Percentiles rank a stretch among this genome's conserved stretches.
Conservation (phyloP, 2,113 vertebrate species). For the Clupea harengus region DNA sequence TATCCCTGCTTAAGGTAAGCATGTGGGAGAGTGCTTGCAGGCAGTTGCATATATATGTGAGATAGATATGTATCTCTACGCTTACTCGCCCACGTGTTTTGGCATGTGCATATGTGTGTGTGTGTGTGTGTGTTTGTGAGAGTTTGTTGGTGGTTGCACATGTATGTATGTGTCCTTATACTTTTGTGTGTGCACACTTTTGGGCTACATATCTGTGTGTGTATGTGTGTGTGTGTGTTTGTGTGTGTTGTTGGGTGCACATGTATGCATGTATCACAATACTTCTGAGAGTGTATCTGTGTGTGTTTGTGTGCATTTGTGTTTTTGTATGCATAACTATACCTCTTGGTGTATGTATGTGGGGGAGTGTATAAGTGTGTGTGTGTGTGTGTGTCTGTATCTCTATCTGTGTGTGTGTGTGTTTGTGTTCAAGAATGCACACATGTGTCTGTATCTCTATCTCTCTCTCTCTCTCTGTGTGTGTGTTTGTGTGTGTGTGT, state of each 20-base stretch:
- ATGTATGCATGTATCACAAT: no score
- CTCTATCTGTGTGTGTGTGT: neutral
- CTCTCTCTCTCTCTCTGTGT: neutral
- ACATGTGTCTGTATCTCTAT: neutral
- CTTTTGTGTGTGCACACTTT: neutral
- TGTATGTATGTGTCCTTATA: neutral
- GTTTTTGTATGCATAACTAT: neutral
- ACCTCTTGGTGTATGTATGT: neutral
- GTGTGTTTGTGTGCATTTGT: neutral
- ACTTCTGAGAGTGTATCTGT: no score
- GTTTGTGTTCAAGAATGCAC: neutral
- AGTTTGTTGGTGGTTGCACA: no score
- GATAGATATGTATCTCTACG: no score
- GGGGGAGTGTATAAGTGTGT: neutral
- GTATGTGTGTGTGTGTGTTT: neutral
- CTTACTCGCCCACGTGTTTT: neutral
- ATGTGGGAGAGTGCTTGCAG: no score
- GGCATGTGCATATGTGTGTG: neutral
- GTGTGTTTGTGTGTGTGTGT: neutral
- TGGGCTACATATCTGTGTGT: neutral
- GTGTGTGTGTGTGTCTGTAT: neutral
- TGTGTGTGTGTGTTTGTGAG: neutral
- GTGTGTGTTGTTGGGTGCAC: neutral
- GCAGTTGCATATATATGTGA: no score
- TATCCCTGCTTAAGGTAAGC: neutral